These are phyloP conservation scores for Ibycter americanus DNA, from an alignment of 2,797 vertebrate species.

Conservation along the genomic window DNA sequence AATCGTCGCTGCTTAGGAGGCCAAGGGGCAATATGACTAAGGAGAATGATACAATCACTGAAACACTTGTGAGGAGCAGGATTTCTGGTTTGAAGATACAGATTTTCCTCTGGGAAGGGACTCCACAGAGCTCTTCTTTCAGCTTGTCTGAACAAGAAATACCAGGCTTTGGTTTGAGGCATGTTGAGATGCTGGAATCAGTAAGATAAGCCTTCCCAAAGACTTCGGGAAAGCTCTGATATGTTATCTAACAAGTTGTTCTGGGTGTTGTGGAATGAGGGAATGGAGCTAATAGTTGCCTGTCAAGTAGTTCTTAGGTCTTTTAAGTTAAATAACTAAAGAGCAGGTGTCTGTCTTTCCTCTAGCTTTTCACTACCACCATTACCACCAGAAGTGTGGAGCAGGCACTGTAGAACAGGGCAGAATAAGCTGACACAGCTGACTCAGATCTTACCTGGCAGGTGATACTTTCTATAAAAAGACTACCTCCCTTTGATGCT, in stretches of 20 bases:
- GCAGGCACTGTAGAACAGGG: neutral
- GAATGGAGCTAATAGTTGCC: neutral
- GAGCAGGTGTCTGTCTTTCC: neutral
- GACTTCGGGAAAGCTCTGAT: neutral
- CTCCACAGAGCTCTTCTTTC: neutral
- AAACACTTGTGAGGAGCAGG: neutral
- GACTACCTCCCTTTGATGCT: neutral
- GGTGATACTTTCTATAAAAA: neutral
- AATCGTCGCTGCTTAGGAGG: neutral
- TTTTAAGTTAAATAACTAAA: neutral
- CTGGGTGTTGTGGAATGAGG: neutral
- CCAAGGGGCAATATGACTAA: neutral
- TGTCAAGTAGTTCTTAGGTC: neutral
- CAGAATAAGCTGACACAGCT: neutral
- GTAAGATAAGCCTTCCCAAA: neutral
- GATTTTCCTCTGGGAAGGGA: neutral
- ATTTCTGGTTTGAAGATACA: conserved; percentile 7
- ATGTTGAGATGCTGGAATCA: neutral
- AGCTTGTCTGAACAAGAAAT: neutral
- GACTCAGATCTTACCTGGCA: neutral
- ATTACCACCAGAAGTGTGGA: neutral
- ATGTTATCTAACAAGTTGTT: neutral
- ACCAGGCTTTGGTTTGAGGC: neutral
- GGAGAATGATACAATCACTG: neutral
- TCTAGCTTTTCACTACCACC: neutral